phyloP scores from a whole-genome alignment of 1,140 invertebrate genomes.

The Chionoecetes opilio region DNA sequence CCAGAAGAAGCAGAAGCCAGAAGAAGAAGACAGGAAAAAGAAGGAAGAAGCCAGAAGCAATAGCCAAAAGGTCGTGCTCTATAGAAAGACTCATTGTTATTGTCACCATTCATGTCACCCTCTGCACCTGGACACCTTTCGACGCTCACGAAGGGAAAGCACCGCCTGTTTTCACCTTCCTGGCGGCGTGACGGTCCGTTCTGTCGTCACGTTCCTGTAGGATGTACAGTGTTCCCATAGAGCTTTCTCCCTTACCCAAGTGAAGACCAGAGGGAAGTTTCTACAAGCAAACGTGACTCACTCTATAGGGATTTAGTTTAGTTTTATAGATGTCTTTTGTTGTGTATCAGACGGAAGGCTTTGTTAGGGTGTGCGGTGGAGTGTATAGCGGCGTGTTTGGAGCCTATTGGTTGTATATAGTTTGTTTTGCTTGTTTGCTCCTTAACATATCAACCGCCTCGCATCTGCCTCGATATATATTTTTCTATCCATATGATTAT shows the following conservation, averaged over 20 bases:
- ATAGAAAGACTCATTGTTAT: no score
- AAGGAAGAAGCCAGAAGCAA: no score
- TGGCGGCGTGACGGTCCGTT: neutral
- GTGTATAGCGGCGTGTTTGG: neutral
- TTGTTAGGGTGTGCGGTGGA: neutral
- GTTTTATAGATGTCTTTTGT: neutral
- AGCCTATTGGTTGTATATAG: neutral
- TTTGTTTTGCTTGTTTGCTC: no score
- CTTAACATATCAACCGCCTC: no score
- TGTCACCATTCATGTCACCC: neutral
- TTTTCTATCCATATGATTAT: no score
- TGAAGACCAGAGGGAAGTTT: neutral
- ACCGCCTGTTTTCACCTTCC: neutral
- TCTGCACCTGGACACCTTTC: neutral
- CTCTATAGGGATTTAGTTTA: neutral
- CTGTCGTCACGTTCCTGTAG: neutral
- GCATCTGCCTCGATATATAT: no score
- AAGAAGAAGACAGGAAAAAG: no score
- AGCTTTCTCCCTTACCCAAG: neutral
- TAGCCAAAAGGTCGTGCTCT: no score
- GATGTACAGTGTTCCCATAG: neutral
- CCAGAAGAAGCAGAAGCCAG: no score
- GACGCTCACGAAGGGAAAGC: neutral
- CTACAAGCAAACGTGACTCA: neutral
- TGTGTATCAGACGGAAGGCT: no score